Evolutionary conservation across 2,113 vertebrate species (phyloP), one percentile per base, ranked within the genome.

Genomic region (Vombatus ursinus): DNA sequence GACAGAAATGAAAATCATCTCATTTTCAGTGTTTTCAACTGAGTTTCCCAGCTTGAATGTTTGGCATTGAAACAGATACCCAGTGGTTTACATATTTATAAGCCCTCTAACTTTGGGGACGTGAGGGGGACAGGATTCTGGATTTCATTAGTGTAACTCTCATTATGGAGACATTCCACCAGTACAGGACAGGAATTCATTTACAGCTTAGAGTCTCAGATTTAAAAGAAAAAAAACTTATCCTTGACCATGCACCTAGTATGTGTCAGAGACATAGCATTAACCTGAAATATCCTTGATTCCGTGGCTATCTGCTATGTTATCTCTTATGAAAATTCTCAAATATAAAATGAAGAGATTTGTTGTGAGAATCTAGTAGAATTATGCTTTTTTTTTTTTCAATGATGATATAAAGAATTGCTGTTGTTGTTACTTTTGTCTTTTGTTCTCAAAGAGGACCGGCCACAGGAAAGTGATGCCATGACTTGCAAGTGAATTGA

Each of bases 1-100:
- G 91, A 96, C 93, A 96, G 94, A 97, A 96, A 96, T 89, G 31
- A 94, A 10, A 77, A 94, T 54, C 92, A 91, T 96, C 95, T 97
- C 97, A 96, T 95, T 97, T 68, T 97, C 23, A 97, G 19, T 52
- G 44, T 97, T 28, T 98, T 96, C 23, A 97, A 97, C 97, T 68
- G 57, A 97, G 96, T 91, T 95, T 25, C 8, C 44, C 84, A 97
- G 89, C 91, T 97, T 95, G 97, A 95, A 11, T 22, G 14, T 89
- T 68, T 47, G 49, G 47, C 94, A 96, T 94, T 90, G 90, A 94
- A 93, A 50, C 96, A 89, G 95, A 92, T 94, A 95, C 47, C 44
- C 89, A 90, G n/a, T 92, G 92, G 49, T 37, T 95, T 94, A 90
- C 24, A 89, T 47, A 95, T 95, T 97, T 96, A 57, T 91, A 93